These are phyloP conservation scores for Macaca mulatta DNA, from an alignment of 2,113 vertebrate genomes.

Conservation along the genomic window DNA sequence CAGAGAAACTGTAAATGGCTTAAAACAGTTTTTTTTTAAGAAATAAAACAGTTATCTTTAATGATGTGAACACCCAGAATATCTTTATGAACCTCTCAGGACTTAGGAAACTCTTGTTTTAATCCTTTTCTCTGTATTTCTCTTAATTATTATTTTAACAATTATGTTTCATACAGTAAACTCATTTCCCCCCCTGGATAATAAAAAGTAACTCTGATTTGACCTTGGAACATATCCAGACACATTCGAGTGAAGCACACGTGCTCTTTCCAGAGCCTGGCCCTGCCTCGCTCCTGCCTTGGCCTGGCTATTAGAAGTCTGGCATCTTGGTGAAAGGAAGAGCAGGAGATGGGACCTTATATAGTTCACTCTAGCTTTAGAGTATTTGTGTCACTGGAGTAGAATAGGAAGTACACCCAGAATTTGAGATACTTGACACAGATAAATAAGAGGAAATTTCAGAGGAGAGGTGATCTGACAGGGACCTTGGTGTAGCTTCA, in stretches of 20 bases:
- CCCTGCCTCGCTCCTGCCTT: neutral
- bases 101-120: neutral
- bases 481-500: neutral
- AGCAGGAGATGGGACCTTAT: neutral
- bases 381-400: neutral
- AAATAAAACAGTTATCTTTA: neutral
- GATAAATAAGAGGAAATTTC: neutral
- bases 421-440: neutral
- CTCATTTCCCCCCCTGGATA: neutral
- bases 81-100: neutral
- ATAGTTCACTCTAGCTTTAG: neutral
- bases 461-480: neutral
- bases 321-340: neutral
- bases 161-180: neutral
- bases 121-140: neutral
- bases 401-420: neutral
- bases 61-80: neutral
- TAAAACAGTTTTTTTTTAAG: neutral
- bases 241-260: neutral
- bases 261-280: neutral
- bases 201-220: neutral
- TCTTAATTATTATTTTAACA: neutral
- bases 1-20: neutral
- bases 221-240: neutral
- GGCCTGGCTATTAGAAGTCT: neutral